Percentiles rank a stretch among this genome's conserved stretches.
phyloP scores from a whole-genome alignment of 2,797 vertebrate genomes.

The Balearica regulorum region DNA sequence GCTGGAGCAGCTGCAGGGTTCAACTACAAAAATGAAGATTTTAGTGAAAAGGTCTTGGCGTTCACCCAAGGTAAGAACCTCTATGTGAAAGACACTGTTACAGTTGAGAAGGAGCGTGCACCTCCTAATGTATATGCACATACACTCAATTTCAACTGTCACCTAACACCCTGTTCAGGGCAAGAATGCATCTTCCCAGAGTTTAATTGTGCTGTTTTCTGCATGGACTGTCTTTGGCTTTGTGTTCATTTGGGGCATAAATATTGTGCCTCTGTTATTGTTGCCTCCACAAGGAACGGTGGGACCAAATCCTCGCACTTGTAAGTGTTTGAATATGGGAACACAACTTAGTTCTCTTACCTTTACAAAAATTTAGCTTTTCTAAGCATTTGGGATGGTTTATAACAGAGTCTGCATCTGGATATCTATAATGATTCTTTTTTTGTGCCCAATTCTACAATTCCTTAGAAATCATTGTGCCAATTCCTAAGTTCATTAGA shows the following conservation, averaged over 20 bases:
- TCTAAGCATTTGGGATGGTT: neutral
- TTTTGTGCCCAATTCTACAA: neutral
- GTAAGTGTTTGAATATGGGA: neutral
- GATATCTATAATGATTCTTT: neutral
- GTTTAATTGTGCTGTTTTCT: neutral
- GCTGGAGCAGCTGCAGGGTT: constrained; percentile 82
- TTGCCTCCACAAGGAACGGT: neutral
- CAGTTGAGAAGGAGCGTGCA: neutral
- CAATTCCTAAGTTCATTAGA: neutral
- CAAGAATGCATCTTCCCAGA: neutral
- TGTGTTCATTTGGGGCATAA: neutral
- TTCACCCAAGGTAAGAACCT: constrained; percentile 79
- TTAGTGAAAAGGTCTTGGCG: constrained; percentile 73
- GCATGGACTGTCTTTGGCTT: neutral
- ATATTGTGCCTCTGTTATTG: neutral
- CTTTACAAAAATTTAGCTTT: neutral
- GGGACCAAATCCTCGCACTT: neutral
- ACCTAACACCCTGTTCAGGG: neutral
- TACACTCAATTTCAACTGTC: neutral
- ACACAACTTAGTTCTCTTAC: neutral
- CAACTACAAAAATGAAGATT: constrained; percentile 83
- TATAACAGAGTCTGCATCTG: neutral
- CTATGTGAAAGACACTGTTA: neutral
- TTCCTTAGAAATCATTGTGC: neutral
- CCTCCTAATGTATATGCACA: rapidly evolving